phyloP scores from a whole-genome alignment of 2,888 invertebrate species.

The Lepidochitona cinerea region DNA sequence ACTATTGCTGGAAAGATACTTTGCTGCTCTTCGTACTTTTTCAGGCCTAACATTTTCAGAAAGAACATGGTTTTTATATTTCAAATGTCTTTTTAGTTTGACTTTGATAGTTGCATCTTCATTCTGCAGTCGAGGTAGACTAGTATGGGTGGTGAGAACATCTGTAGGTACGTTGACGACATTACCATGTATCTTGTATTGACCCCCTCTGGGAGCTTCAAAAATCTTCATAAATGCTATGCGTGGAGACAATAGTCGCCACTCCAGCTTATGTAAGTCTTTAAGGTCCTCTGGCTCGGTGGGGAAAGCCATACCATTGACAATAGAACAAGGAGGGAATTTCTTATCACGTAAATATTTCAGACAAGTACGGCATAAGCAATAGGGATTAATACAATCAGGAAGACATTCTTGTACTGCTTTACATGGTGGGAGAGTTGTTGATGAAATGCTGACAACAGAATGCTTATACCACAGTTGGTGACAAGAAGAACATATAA shows the following conservation, averaged over 20 bases:
- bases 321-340: slow-evolving; percentile 19
- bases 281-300: slow-evolving; percentile 18
- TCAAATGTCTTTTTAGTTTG: slow-evolving; percentile 26
- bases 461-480: not conserved
- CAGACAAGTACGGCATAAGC: not conserved
- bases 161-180: not conserved
- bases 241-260: slow-evolving; percentile 60
- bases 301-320: slow-evolving; percentile 28
- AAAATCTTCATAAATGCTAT: slow-evolving; percentile 66
- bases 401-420: not conserved
- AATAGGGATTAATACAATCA: not conserved
- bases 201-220: slow-evolving; percentile 22
- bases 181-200: not conserved
- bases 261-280: slow-evolving; percentile 49
- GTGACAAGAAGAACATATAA: not conserved
- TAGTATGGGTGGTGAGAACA: not conserved
- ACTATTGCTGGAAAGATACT: slow-evolving; percentile 9
- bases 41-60: slow-evolving; percentile 29
- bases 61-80: slow-evolving; percentile 30
- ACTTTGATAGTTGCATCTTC: slow-evolving; percentile 27
- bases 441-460: not conserved
- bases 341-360: not conserved
- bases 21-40: slow-evolving; percentile 16
- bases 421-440: not conserved
- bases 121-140: slow-evolving; percentile 17